Conservation (phyloP, 2,113 vertebrate species). For the Oreochromis spilurus region DNA sequence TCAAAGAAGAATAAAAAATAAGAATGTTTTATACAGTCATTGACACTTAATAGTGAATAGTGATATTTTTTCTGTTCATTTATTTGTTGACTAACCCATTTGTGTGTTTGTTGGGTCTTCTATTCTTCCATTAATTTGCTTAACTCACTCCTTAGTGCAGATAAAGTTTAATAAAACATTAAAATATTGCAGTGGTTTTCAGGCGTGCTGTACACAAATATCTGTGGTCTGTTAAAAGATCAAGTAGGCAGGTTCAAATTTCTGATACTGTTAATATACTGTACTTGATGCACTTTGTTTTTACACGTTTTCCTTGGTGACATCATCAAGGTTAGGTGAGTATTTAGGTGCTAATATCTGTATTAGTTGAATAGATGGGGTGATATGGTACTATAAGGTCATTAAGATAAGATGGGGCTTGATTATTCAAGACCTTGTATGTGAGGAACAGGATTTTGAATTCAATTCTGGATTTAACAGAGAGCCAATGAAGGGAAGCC, state of each 20-base stretch:
- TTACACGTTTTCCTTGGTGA: neutral
- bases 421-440: too few relatives aligned
- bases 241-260: neutral
- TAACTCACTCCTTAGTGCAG: neutral
- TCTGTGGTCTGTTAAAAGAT: neutral
- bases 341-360: neutral
- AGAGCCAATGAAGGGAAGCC: too few relatives aligned
- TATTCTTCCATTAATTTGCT: neutral
- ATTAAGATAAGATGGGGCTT: too few relatives aligned
- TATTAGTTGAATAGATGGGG: neutral
- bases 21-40: neutral
- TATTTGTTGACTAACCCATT: neutral
- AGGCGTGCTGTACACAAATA: neutral
- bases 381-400: too few relatives aligned
- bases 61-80: neutral
- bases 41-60: neutral
- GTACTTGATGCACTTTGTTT: fast-evolving
- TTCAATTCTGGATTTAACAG: too few relatives aligned
- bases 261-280: neutral
- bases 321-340: neutral
- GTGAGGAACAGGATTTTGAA: too few relatives aligned
- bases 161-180: neutral
- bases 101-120: neutral
- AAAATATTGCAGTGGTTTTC: neutral
- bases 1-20: neutral